Evolutionary conservation across 2,888 invertebrate genomes (phyloP), one percentile per base, ranked within the genome.

Genomic region (Syritta pipiens): DNA sequence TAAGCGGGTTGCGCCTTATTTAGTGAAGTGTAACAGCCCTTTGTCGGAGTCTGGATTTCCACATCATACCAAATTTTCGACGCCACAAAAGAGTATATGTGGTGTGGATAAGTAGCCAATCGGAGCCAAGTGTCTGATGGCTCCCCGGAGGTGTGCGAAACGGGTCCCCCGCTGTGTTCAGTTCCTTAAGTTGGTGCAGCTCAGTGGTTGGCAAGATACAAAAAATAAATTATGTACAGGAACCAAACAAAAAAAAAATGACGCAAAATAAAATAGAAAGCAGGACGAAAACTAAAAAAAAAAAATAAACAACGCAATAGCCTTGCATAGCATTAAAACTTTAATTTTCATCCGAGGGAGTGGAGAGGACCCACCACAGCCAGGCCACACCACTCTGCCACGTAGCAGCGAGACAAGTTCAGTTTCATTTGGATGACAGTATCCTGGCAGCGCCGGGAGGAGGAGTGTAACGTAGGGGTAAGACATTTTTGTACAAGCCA

Each of bases 251-350:
- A 32, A 59, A 51, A 42, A 28, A 59, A 68, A 10, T 37, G 37
- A 55, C 32, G 22, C 24, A 26, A 37, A 63, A 40, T 26, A 49
- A 62, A 17, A 53, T 40, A 10, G 5, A 28, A 3, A 46, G 32
- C 10, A 46, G 4, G 22, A 55, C 10, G 35, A 49, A 28, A 44
- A 24, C 40, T 24, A 40, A 37, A 1, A 10, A 20, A 24, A 26
- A 12, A 20, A 28, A 28, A 55, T 49, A 60, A 75, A 67, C 68
- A 81, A 81, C 74, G 55, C 69, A 75, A 81, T 75, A 72, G 77
- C 82, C 74, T 72, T 82, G 82, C 81, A 82, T 81, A 75, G 67
- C 81, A 82, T 82, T 82, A 82, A 81, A 82, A 82, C 77, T 82
- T 82, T 81, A 82, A 82, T 81, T 81, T 82, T 79, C 77, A 67